Base-by-base conservation (phyloP, 53 echinoderm and acorn worm genomes). In the Mesocentrotus franciscanus region DNA sequence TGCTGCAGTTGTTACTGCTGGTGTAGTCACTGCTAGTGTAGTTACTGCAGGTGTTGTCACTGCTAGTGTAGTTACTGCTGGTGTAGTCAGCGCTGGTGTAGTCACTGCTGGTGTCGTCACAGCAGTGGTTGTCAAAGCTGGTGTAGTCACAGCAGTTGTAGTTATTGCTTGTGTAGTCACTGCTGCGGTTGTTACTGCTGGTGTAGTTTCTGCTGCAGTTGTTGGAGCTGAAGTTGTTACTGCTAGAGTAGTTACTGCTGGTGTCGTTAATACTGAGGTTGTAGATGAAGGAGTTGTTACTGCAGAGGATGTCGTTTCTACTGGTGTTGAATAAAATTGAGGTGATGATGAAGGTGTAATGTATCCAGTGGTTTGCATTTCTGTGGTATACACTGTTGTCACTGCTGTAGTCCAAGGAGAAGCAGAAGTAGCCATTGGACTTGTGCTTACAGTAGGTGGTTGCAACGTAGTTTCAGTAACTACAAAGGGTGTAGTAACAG, bases 191-290 rank as follows among this genome's bases (percentile, higher is more conserved):
- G 89, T 95, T 7, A 71, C 95, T 17, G 22, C 64, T 20, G 36
- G 90, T 90, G 90, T 89, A 61, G 94, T 94, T 42, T 79, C 35
- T 30, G 93, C 96, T 56, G 58, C 26, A 0, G 89, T 30, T 89
- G 85, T 58, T 13, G 29, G 57, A 16, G 95, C 62, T 24, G 75
- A 39, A 26, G 93, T 92, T 15, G 90, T 90, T 16, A 74, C 90
- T 92, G 70, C n/a, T n/a, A n/a, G n/a, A n/a, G 95, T 95, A 42
- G 96, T 96, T 14, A 95, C 95, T 35, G 81, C 92, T 64, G 81
- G 55, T 30, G 95, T 92, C 8, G 95, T 95, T 0, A 92, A 72
- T 5, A 92, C 71, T 10, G 70, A 42, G 7, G 39, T 39, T 9
- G 93, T 75, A 76, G 93, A 9, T 42, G 49, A 6, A 8, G 61